A percentile compares a stretch with the other conserved stretches of the same genome.
These are phyloP conservation scores for Acronicta leporina DNA, from an alignment of 2,888 invertebrate genomes.

Conservation along the genomic window DNA sequence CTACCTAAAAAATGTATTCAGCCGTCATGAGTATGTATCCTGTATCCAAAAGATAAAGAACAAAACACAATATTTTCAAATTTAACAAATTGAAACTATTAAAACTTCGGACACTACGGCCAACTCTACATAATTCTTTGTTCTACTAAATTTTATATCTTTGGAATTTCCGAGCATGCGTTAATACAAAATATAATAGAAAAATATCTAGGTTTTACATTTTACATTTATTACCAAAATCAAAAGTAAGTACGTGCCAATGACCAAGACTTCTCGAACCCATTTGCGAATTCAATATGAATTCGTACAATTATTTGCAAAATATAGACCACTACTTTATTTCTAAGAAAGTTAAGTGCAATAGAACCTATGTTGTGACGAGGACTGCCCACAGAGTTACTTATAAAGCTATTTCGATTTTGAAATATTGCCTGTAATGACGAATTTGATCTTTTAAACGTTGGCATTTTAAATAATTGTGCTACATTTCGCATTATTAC, in stretches of 20 bases:
- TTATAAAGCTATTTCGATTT: slow-evolving; percentile 47
- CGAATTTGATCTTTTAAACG: slow-evolving; percentile 54
- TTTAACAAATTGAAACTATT: too few species aligned
- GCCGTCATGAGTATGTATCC: too few species aligned
- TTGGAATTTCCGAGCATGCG: too few species aligned
- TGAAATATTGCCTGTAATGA: slow-evolving; percentile 64
- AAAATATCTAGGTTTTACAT: too few species aligned
- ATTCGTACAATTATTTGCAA: slow-evolving; percentile 38
- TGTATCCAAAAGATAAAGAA: too few species aligned
- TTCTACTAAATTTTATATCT: too few species aligned
- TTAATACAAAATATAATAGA: too few species aligned
- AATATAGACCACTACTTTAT: slow-evolving; percentile 31
- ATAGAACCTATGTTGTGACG: slow-evolving; percentile 73
- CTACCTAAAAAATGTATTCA: too few species aligned
- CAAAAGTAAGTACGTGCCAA: slow-evolving; percentile 7
- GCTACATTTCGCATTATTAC: slow-evolving; percentile 39
- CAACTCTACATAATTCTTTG: too few species aligned
- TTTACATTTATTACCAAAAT: not conserved
- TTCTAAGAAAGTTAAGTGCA: slow-evolving; percentile 50
- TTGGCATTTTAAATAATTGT: slow-evolving; percentile 53
- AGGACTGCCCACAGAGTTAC: slow-evolving; percentile 73
- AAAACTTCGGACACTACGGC: too few species aligned
- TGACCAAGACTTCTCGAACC: slow-evolving; percentile 30
- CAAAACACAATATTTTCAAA: too few species aligned
- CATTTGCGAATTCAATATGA: slow-evolving; percentile 19